Conservation (phyloP, 2,113 vertebrate species). For the Chloroceryle aenea region DNA sequence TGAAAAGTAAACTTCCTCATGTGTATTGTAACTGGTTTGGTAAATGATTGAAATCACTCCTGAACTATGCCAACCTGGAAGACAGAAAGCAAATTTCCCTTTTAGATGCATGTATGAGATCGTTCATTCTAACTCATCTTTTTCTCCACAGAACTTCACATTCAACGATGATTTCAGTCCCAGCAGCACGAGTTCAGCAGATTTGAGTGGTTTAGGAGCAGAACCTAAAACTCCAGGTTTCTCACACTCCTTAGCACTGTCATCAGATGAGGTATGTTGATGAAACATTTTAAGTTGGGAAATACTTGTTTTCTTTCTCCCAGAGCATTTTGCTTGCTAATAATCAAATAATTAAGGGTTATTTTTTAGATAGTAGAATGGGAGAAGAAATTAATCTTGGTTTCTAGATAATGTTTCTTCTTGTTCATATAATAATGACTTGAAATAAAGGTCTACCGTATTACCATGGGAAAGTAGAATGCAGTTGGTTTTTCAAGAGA, state of each 20-base stretch:
- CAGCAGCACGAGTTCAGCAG: constrained; percentile 93
- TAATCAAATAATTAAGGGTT: background rate
- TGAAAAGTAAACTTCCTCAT: background rate
- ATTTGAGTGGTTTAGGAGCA: constrained; percentile 86
- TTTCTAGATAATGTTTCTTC: background rate
- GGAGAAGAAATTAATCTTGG: background rate
- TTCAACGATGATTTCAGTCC: constrained; percentile 88
- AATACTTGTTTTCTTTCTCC: background rate
- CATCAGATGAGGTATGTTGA: constrained; percentile 91
- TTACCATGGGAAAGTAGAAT: accelerated
- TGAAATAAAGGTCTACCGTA: background rate
- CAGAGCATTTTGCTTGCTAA: background rate
- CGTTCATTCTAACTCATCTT: background rate
- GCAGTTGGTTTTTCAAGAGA: background rate
- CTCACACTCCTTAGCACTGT: constrained; percentile 81
- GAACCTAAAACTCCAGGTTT: constrained; percentile 83
- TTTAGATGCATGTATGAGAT: background rate
- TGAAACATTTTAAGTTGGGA: background rate
- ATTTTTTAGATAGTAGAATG: background rate
- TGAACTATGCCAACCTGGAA: constrained; percentile 11
- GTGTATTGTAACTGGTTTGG: background rate
- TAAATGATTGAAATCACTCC: background rate
- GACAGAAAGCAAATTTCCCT: background rate
- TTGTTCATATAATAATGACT: background rate
- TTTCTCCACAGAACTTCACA: constrained; percentile 82